Evolutionary conservation across 2,797 vertebrate species (phyloP), one percentile per base, ranked within the genome.

Genomic region (Pseudotriccus pelzelni): DNA sequence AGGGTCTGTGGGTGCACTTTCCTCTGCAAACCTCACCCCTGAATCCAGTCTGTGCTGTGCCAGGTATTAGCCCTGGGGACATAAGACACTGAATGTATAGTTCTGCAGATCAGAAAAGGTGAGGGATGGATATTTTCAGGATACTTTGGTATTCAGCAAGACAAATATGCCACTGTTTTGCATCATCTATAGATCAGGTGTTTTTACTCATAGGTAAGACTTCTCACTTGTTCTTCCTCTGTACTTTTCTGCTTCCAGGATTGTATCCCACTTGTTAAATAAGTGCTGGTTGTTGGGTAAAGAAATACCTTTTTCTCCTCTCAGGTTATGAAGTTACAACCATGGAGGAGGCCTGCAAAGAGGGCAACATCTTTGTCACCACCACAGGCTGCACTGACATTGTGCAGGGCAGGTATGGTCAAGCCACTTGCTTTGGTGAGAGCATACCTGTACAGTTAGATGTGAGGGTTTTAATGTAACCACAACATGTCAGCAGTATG

Each of bases 321-420:
- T 44, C 78, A 99, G 99, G 99, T 82, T 99, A 99, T 56, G 99
- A 99, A 95, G 99, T 99, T 34, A 99, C 99, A 67, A 99, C 99
- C 82, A 99, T 99, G 99, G 99, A 99, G 4, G 99, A 99, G 80
- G 99, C 99, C 28, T 98, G 98, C 84, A 98, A 98, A 96, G 99
- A 99, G 79, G 99, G 99, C 86, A 99, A 99, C 97, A 99, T 99
- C 95, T 99, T 99, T 88, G 99, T 99, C 93, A 99, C 99, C 60
- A 99, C 99, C 93, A 99, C 99, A 0, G 99, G 99, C 96, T 99
- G 99, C 86, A 97, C 98, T 52, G 99, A 99, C 94, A 99, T 99
- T 94, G 98, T 99, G 87, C 70, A 99, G 89, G 99, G 98, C 96
- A 98, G 98, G 99, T 99, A 96, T 58, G 98, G 82, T 39, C 50